Percentiles rank a stretch among this genome's conserved stretches.
phyloP scores from a whole-genome alignment of 2,888 invertebrate genomes.

The Apotomis turbidana region DNA sequence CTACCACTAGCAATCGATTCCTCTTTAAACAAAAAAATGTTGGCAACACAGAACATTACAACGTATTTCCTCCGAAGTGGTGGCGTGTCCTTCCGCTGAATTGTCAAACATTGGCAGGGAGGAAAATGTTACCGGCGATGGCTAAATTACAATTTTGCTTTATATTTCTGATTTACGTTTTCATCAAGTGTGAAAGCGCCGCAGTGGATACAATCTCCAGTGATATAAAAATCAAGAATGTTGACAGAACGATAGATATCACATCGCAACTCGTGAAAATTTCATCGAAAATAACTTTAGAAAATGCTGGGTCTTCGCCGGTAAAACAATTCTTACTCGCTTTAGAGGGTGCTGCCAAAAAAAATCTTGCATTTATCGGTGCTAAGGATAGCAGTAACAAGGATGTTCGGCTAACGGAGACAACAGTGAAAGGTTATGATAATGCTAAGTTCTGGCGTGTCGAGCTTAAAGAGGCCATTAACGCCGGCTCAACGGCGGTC shows the following conservation, averaged over 20 bases:
- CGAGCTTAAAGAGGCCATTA: slow-evolving; percentile 85
- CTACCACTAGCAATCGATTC: slow-evolving; percentile 10
- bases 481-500: slow-evolving; percentile 82
- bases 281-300: slow-evolving; percentile 89
- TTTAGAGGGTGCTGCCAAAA: slow-evolving; percentile 85
- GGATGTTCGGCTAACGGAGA: slow-evolving; percentile 81
- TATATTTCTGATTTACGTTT: slow-evolving; percentile 64
- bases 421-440: slow-evolving; percentile 78
- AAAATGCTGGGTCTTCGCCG: slow-evolving; percentile 90
- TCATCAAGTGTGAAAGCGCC: slow-evolving; percentile 61
- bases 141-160: slow-evolving; percentile 66
- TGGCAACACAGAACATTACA: slow-evolving; percentile 27
- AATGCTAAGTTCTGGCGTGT: slow-evolving; percentile 82
- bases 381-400: slow-evolving; percentile 86
- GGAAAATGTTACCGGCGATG: slow-evolving; percentile 71
- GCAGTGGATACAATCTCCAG: slow-evolving; percentile 79
- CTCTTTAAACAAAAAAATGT: not conserved
- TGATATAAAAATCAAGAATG: slow-evolving; percentile 88
- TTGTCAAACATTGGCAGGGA: slow-evolving; percentile 68
- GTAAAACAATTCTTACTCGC: slow-evolving; percentile 88
- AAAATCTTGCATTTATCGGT: slow-evolving; percentile 89
- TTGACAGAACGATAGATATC: slow-evolving; percentile 93
- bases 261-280: slow-evolving; percentile 95
- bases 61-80: slow-evolving; percentile 49
- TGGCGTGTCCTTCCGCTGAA: slow-evolving; percentile 78